phyloP scores from a whole-genome alignment of 2,888 invertebrate species.

The Drymonia ruficornis region DNA sequence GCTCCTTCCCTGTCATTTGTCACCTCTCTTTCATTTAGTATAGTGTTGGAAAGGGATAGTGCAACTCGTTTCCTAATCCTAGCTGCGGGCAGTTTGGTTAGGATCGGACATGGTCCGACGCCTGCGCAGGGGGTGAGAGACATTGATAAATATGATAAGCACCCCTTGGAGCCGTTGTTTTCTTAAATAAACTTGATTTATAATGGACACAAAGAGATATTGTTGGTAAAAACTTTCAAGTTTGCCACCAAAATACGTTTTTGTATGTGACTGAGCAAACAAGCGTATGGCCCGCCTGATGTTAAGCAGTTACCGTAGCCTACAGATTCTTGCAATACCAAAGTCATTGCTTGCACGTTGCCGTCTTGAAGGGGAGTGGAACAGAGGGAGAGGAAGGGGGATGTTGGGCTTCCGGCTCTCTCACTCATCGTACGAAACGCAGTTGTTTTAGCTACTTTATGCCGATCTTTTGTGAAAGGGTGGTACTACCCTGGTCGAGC shows the following conservation, averaged over 20 bases:
- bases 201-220: conserved; percentile 24
- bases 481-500: too few relatives aligned
- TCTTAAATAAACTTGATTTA: conserved; percentile 45
- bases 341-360: too few relatives aligned
- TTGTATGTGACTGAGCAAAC: not conserved
- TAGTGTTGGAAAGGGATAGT: conserved; percentile 33
- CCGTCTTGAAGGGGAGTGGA: too few relatives aligned
- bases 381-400: too few relatives aligned
- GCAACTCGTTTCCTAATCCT: conserved; percentile 66
- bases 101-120: conserved; percentile 74
- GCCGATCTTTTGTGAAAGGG: too few relatives aligned
- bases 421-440: too few relatives aligned
- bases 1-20: conserved; percentile 46
- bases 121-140: conserved; percentile 63
- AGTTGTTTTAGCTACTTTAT: too few relatives aligned
- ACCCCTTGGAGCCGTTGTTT: conserved; percentile 50
- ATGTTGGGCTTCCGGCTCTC: too few relatives aligned
- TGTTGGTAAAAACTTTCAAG: conserved; percentile 11
- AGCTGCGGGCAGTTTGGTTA: conserved; percentile 72
- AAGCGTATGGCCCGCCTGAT: not conserved
- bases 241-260: not conserved
- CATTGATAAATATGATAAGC: conserved; percentile 62
- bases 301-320: too few relatives aligned
- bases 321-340: too few relatives aligned
- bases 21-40: conserved; percentile 31